Evolutionary conservation across 1,140 invertebrate species (phyloP), one percentile per base, ranked within the genome.

Genomic region (Littorina saxatilis): DNA sequence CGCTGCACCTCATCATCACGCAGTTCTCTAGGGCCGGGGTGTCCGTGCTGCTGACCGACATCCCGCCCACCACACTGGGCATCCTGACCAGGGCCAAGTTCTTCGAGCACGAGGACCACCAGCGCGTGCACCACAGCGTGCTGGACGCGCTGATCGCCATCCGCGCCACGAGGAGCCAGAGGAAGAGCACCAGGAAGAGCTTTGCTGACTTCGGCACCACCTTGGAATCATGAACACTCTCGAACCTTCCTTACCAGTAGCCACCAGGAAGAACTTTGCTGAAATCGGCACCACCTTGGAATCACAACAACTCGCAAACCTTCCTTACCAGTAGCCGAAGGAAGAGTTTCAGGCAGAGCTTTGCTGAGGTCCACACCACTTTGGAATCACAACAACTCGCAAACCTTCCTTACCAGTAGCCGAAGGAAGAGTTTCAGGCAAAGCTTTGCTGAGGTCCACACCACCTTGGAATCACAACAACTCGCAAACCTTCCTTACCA

Each of bases 1-100:
- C 85, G 35, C 75, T 92, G 1, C 68, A 81, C 63, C 85, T 87
- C 72, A 82, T 91, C 40, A 73, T 82, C 27, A 84, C 79, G 43
- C 85, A 85, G 58, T 88, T 86, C 78, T 68, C 78, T 35, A 29
- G 61, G 2, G 77, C 84, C 32, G 83, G 80, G 3, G 77, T 87
- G 27, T 37, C 80, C 3, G 50, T 89, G 4, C 82, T 84, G 29
- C 79, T 87, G 29, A 82, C 82, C 9, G 32, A 82, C 23, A 80
- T 83, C 52, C 81, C 84, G 32, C 50, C 55, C 17, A 80, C 79
- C 52, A 84, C 83, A 75, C 50, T 84, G 15, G 55, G 32, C 29
- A 47, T 80, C 27, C 52, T 87, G 50, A 74, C 84, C 17, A 68
- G 75, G 52, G 82, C 75, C 20, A 82, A 82, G 37, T 82, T 84